Base-by-base conservation (phyloP, 1,140 invertebrate genomes). In the Druon quercuslanigerum region DNA sequence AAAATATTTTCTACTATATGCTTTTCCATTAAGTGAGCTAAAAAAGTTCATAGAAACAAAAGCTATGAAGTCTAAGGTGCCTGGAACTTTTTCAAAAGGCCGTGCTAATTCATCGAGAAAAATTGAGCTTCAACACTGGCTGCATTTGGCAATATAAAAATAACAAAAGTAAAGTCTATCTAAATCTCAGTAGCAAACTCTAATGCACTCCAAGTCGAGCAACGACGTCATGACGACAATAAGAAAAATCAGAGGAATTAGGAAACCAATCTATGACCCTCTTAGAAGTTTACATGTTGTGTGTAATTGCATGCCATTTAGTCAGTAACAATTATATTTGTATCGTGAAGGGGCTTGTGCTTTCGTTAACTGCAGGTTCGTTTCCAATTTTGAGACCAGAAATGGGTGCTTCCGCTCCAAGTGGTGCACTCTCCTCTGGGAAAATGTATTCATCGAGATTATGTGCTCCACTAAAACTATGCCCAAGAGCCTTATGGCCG, bases 361-460 rank as follows among this genome's bases (percentile, higher is more conserved):
- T 66, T 33, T 66, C 33, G 6, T 9, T 25, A 66, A 40, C n/a
- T 7, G 25, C n/a, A 6, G 33, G 16, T 5, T 1, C 6, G 0
- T 40, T 66, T 13, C 7, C 60, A 66, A 66, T n/a, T 66, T 40
- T 46, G 2, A 33, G 60, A 0, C 7, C 25, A 7, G 25, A 5
- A 66, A 75, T 40, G 7, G 60, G 0, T n/a, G 60, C 16, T n/a
- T 40, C 46, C 14, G 60, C 13, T 5, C 52, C 20, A 19, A 80
- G 40, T 11, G 81, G 51, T 11, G 76, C 78, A n/a, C 60, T 82
- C 13, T 83, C 84, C 19, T 84, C 85, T 0, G 89, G 86, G 19
- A 88, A 87, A 8, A 79, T 77, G 56, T 85, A 90, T 33, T 89
- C 87, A 54, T 88, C 88, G 50, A 84, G 83, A 14, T 77, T 79